Evolutionary conservation across 2,113 vertebrate genomes (phyloP), one percentile per base, ranked within the genome.

Genomic region (Dromas ardeola): DNA sequence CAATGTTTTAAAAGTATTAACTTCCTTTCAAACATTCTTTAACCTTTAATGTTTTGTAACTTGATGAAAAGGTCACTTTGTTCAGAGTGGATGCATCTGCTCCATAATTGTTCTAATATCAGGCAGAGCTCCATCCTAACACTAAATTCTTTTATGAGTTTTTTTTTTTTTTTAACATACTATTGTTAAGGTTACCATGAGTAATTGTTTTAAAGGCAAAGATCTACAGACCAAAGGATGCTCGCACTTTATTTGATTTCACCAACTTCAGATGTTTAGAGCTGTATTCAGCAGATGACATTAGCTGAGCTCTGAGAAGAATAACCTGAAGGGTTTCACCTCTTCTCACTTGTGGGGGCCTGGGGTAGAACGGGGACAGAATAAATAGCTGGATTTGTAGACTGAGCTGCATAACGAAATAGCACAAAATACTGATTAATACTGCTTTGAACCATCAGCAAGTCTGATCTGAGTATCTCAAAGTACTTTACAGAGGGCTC

Each of bases 41-140:
- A 98, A 98, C 98, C 97, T 98, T 98, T 98, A 97, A 96, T 98
- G 98, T 98, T 98, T 97, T 97, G 96, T 91, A 98, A 97, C 97
- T 97, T 97, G 96, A 98, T 97, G 97, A 98, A 98, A 98, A 98
- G 98, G 98, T 98, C 98, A 98, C 95, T 98, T 98, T 97, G 93
- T 94, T 97, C 97, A 0, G 76, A 98, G 92, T 97, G 93, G 96
- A 96, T 97, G 98, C 97, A 85, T 96, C 95, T 98, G 94, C 94
- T 97, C 87, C 80, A 6, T 98, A 98, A 98, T 97, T 97, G 94
- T 98, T 96, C 97, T 87, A 90, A 80, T 93, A 92, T 58, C 88
- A 77, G 93, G 89, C 87, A 88, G 94, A 97, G 89, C 95, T 95
- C 94, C 92, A 90, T 90, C 95, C 90, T 89, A 95, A 96, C 95